A percentile compares a stretch with the other conserved stretches of the same genome.
phyloP scores from a whole-genome alignment of 1,140 invertebrate species.

The Ceratosolen fusciceps region DNA sequence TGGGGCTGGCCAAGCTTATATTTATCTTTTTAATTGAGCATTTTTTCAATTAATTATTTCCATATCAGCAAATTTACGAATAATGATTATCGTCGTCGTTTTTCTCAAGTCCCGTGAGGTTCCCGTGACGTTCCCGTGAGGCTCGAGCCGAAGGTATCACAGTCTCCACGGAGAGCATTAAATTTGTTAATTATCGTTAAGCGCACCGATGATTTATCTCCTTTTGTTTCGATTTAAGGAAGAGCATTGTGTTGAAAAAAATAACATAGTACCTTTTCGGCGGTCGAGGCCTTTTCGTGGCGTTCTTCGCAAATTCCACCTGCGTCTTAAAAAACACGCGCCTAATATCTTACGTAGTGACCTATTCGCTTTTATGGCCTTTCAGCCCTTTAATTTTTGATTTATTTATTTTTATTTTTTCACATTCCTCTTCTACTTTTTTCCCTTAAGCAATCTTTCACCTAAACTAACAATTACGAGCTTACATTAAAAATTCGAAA shows the following conservation, averaged over 20 bases:
- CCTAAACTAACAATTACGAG: not conserved
- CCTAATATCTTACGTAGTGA: not conserved
- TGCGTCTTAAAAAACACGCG: not conserved
- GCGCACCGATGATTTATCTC: not conserved
- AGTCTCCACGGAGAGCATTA: not conserved
- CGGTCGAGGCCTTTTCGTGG: not conserved
- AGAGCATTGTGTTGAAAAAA: not conserved
- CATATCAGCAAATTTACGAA: too few relatives aligned
- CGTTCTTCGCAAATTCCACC: not conserved
- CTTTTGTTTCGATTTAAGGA: constrained; percentile 1
- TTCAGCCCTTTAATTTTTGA: not conserved
- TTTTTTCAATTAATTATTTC: too few relatives aligned
- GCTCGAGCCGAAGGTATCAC: too few relatives aligned
- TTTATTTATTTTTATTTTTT: not conserved
- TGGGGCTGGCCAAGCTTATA: too few relatives aligned
- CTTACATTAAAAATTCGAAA: not conserved
- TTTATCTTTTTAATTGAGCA: too few relatives aligned
- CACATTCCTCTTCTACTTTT: not conserved
- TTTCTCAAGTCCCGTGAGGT: too few relatives aligned
- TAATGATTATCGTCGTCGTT: too few relatives aligned
- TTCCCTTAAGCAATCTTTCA: not conserved
- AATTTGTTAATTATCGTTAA: not conserved
- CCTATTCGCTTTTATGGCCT: not conserved
- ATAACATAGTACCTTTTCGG: not conserved
- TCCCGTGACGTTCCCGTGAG: too few relatives aligned